Base-by-base conservation (phyloP, 1,140 invertebrate genomes). In the Chelonus insularis region DNA sequence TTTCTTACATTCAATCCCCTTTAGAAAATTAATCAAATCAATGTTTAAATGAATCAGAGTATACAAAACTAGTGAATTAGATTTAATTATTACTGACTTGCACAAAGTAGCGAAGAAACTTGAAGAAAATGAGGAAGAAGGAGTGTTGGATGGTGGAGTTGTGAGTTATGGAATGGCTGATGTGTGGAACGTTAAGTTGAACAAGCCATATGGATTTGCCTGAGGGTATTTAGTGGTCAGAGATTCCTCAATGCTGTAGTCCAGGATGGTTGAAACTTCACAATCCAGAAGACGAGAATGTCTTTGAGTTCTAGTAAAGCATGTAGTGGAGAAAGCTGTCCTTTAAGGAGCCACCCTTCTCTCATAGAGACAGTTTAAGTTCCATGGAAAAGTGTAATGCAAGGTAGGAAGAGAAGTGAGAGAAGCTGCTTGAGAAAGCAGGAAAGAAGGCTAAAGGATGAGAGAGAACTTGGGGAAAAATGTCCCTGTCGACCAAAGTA, bases 241-340 rank as follows among this genome's bases (percentile, higher is more conserved):
- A 71, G 78, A 77, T 77, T 76, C 74, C 76, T 70, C 55, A 62
- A 56, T 66, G 54, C 55, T 62, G 60, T 70, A 65, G 65, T 72
- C 63, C 64, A 65, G 70, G 69, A 72, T 73, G 62, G 68, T 65
- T 64, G 68, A 75, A 78, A 79, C 71, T 79, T 78, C 68, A 59
- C 71, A 67, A 69, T 72, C 73, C 68, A 68, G 69, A 75, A 79
- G 76, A 74, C 69, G 73, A 78, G 78, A 80, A 80, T 81, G 78
- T 79, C 79, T 81, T 80, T 79, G 77, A 78, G 71, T 77, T 58
- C 68, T 70, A 66, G 70, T 63, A 69, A 78, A 76, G 77, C 72
- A 78, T 79, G 43, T 48, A 16, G 43, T 8, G 12, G 57, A 45
- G 21, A 58, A 48, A 12, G 52, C 47, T 43, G 63, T 58, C 59